phyloP scores from a whole-genome alignment of 2,113 vertebrate species.

The Pelusios castaneus region DNA sequence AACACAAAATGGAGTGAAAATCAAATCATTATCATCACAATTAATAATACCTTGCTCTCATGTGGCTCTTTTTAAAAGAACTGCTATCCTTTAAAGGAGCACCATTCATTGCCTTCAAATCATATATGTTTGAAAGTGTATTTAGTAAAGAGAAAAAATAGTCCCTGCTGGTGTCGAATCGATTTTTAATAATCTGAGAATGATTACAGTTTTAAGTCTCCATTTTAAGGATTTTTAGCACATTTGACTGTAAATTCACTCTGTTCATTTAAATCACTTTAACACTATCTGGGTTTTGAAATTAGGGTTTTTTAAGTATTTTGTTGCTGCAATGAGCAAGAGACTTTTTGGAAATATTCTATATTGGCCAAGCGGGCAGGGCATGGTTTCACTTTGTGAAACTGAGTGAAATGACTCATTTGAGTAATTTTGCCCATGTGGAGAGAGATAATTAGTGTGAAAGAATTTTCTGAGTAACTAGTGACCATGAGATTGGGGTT shows the following conservation, averaged over 20 bases:
- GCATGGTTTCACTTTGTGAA: constrained; percentile 26
- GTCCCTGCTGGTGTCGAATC: constrained; percentile 62
- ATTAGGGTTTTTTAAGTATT: constrained; percentile 53
- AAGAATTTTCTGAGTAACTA: neutral
- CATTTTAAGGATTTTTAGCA: constrained; percentile 47
- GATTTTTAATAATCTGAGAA: constrained; percentile 68
- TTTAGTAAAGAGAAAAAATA: constrained; percentile 41
- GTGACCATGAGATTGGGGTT: neutral
- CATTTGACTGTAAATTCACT: constrained; percentile 24
- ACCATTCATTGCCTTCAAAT: constrained; percentile 64
- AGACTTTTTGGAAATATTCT: constrained; percentile 32
- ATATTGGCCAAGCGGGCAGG: constrained; percentile 1
- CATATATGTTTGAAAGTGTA: constrained; percentile 67
- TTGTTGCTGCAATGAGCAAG: constrained; percentile 36
- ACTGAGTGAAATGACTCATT: neutral
- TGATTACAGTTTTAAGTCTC: constrained; percentile 62
- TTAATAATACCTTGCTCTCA: constrained; percentile 28
- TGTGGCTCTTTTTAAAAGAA: constrained; percentile 9
- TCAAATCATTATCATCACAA: neutral
- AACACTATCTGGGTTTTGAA: constrained; percentile 60
- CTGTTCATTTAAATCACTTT: constrained; percentile 44
- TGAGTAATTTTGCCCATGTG: neutral
- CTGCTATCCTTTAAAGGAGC: constrained; percentile 25
- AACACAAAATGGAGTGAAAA: constrained; percentile 52
- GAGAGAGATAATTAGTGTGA: neutral